phyloP scores from a whole-genome alignment of 92 coral and sea anemone genomes.

The Zoanthus gigantus region DNA sequence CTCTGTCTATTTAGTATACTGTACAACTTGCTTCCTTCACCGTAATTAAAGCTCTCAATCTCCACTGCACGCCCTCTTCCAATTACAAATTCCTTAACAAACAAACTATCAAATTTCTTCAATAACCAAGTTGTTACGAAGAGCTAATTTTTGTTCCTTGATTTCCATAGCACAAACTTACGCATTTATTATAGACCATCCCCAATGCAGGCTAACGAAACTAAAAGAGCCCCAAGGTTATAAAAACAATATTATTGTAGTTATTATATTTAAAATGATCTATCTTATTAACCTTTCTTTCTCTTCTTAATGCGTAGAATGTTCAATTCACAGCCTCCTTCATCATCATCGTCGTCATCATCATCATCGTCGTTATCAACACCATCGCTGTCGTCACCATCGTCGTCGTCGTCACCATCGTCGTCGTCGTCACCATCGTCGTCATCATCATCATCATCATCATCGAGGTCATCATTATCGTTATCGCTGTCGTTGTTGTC shows the following conservation, averaged over 20 bases:
- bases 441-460: not conserved
- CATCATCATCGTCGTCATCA: not conserved
- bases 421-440: slow-evolving; percentile 1
- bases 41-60: no score
- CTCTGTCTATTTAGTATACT: no score
- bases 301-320: not conserved
- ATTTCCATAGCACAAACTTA: no score
- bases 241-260: not conserved
- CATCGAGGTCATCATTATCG: not conserved
- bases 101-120: no score
- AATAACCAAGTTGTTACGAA: no score
- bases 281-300: not conserved
- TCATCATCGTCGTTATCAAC: not conserved
- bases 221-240: not conserved
- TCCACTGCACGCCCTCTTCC: no score
- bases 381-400: not conserved
- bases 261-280: not conserved
- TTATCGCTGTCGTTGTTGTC: slow-evolving; percentile 20
- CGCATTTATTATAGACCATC: not conserved
- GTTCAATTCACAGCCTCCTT: not conserved
- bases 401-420: not conserved
- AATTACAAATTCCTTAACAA: no score
- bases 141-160: no score
- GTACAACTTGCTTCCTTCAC: no score
- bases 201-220: not conserved